Evolutionary conservation across 2,797 vertebrate species (phyloP).

Genomic region (Echiichthys vipera): DNA sequence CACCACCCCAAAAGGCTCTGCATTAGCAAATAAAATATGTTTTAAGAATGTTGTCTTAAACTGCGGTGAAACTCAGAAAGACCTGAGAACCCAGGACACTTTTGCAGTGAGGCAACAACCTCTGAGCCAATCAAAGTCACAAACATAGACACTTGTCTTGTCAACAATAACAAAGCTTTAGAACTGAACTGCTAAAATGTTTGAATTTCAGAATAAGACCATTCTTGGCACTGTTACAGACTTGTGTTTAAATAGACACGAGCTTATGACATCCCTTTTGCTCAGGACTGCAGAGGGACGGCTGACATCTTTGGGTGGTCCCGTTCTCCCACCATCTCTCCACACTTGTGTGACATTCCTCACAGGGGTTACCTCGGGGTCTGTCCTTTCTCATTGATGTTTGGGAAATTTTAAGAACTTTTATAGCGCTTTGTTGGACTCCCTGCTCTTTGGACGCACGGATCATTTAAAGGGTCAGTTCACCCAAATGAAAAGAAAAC

Average conservation of each 20-base stretch:
- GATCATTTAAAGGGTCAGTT: slow-evolving; percentile 38
- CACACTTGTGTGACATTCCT: slow-evolving; percentile 78
- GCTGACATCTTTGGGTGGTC: slow-evolving; percentile 64
- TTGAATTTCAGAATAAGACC: slow-evolving; percentile 11
- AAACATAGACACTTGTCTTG: slow-evolving; percentile 12
- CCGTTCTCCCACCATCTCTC: slow-evolving; percentile 36
- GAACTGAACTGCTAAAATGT: not conserved
- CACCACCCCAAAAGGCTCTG: not conserved
- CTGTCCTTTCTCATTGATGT: slow-evolving; percentile 67
- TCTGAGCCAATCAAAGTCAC: slow-evolving; percentile 7
- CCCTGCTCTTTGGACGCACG: slow-evolving; percentile 38
- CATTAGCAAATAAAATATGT: not conserved
- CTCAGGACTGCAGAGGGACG: slow-evolving; percentile 16
- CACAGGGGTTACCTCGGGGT: slow-evolving; percentile 72
- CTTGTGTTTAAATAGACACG: slow-evolving; percentile 34
- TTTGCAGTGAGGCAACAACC: not conserved
- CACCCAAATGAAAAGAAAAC: slow-evolving; percentile 35
- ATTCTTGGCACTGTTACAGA: not conserved
- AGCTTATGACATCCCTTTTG: slow-evolving; percentile 20
- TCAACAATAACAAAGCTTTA: slow-evolving; percentile 1
- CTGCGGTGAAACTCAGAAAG: not conserved
- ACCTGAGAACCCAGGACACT: not conserved
- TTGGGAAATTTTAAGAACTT: slow-evolving; percentile 70
- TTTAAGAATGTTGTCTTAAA: not conserved
- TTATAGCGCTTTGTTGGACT: slow-evolving; percentile 68